Percentiles rank a stretch among this genome's conserved stretches.
phyloP scores from a whole-genome alignment of 2,888 invertebrate species.

The Caenorhabditis afra region DNA sequence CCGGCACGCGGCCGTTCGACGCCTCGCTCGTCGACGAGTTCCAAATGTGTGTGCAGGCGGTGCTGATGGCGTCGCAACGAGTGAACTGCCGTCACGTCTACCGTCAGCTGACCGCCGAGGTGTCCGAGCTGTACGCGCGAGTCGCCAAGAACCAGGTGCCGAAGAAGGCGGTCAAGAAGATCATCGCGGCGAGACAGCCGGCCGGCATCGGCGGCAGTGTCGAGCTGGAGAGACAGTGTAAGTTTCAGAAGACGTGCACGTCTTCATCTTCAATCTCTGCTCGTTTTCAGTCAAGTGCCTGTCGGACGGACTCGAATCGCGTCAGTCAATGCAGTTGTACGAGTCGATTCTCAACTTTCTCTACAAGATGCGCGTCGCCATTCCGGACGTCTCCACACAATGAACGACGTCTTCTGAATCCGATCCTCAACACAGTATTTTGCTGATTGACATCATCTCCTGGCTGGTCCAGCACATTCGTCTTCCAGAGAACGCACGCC shows the following conservation, averaged over 20 bases:
- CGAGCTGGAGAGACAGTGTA: conserved; percentile 56
- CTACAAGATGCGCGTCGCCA: conserved; percentile 60
- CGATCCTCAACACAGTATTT: neutral
- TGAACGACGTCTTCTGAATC: neutral
- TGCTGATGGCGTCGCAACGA: conserved; percentile 51
- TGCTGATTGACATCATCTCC: neutral
- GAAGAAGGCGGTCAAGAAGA: conserved; percentile 61
- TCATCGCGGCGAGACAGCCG: conserved; percentile 27
- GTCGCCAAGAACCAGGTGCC: conserved; percentile 60
- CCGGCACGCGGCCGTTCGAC: conserved; percentile 37
- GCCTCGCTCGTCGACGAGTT: conserved; percentile 47
- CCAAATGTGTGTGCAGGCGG: conserved; percentile 52
- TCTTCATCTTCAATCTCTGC: neutral
- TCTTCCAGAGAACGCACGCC: neutral
- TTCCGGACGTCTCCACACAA: conserved; percentile 28
- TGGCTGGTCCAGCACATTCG: neutral
- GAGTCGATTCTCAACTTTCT: conserved; percentile 59
- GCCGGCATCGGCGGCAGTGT: conserved; percentile 35
- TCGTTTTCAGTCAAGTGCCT: conserved; percentile 60
- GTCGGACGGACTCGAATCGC: conserved; percentile 51
- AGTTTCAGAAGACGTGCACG: conserved; percentile 8
- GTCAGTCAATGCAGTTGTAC: conserved; percentile 44
- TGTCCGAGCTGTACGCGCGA: conserved; percentile 55
- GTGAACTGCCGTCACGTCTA: conserved; percentile 54
- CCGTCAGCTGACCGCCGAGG: conserved; percentile 56